Evolutionary conservation across 2,113 vertebrate species (phyloP).

Genomic region (Anoplopoma fimbria): DNA sequence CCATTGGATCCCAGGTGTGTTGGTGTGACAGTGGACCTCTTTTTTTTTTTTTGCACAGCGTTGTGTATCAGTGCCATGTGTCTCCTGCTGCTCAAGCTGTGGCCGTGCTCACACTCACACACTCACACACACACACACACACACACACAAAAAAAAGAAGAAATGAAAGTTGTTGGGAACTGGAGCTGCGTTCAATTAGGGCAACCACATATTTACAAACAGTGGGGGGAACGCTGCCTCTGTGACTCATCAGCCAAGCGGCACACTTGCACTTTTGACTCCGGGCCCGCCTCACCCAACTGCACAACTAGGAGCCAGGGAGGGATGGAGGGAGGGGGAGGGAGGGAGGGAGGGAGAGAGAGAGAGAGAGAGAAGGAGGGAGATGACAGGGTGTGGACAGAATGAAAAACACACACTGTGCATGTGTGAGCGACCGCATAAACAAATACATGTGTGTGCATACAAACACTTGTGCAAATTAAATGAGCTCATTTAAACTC

Average conservation of each 20-base stretch:
- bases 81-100: constrained; percentile 62
- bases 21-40: constrained; percentile 37
- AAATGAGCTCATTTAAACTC: constrained; percentile 71
- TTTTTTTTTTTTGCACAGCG: constrained; percentile 16
- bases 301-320: constrained; percentile 41
- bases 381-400: constrained; percentile 75
- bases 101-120: constrained; percentile 23
- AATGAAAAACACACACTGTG: constrained; percentile 74
- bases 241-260: constrained; percentile 80
- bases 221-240: constrained; percentile 73
- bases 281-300: constrained; percentile 64
- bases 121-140: constrained; percentile 34
- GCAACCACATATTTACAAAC: constrained; percentile 84
- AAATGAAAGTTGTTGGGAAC: constrained; percentile 80
- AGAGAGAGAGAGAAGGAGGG: constrained; percentile 41
- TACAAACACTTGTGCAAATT: constrained; percentile 65
- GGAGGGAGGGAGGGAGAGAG: constrained; percentile 47
- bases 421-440: constrained; percentile 69
- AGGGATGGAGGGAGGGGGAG: constrained; percentile 48
- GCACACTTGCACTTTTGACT: constrained; percentile 84
- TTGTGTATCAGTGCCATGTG: constrained; percentile 51
- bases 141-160: constrained; percentile 41
- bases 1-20: constrained; percentile 21
- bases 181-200: constrained; percentile 80
- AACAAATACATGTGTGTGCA: constrained; percentile 72